Conservation (phyloP, 2,888 invertebrate genomes). For the Campoplex nolae region DNA sequence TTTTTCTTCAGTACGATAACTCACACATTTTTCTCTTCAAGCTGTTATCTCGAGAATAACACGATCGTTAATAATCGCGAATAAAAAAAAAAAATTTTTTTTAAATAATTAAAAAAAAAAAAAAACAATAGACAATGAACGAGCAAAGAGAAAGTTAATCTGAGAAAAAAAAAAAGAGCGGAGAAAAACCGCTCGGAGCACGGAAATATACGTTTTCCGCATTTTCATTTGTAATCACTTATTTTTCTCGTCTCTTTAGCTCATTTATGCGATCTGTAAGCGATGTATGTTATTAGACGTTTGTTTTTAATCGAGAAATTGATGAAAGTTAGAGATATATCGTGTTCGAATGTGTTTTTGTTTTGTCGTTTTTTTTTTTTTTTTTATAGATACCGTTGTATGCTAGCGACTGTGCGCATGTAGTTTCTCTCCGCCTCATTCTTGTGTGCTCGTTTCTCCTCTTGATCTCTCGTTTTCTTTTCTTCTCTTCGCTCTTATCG, state of each 20-base stretch:
- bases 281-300: too few species aligned
- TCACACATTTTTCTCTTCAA: constrained; percentile 17
- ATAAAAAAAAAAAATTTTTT: not conserved
- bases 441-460: constrained; percentile 5
- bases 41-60: not conserved
- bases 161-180: constrained; percentile 4
- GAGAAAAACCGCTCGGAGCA: constrained; percentile 38
- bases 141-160: constrained; percentile 11
- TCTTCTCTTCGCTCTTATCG: not conserved
- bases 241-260: constrained; percentile 31
- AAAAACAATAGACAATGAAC: constrained; percentile 5
- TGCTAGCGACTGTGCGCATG: constrained; percentile 45
- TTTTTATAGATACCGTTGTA: constrained; percentile 56
- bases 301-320: constrained; percentile 18
- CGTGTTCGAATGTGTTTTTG: constrained; percentile 1
- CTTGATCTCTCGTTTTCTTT: not conserved
- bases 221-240: constrained; percentile 33
- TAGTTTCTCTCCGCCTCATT: constrained; percentile 22
- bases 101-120: too few species aligned
- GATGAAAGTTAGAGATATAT: constrained; percentile 26
- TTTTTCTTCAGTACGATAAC: constrained; percentile 38
- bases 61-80: not conserved
- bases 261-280: not conserved
- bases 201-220: constrained; percentile 60
- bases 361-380: constrained; percentile 5